Conservation (phyloP, 2,797 vertebrate genomes). For the Characodon lateralis region DNA sequence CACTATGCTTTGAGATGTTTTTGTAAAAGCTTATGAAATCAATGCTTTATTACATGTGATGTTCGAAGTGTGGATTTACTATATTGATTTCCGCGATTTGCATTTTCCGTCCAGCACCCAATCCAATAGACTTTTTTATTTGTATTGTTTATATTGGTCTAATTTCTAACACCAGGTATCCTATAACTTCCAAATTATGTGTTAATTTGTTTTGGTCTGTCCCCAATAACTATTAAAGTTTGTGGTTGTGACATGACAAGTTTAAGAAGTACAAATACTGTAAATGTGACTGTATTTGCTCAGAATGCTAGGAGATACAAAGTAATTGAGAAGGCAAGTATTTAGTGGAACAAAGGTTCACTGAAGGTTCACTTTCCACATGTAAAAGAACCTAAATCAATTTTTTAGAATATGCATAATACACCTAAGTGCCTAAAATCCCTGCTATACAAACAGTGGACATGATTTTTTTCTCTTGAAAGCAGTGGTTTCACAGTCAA, state of each 20-base stretch:
- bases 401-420: background rate
- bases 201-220: background rate
- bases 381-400: background rate
- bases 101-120: background rate
- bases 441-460: constrained; percentile 24
- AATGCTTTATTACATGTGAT: background rate
- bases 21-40: background rate
- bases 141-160: background rate
- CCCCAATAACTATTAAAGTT: background rate
- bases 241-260: background rate
- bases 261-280: background rate
- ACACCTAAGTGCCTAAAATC: background rate
- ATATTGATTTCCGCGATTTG: too few species aligned
- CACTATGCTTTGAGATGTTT: too few species aligned
- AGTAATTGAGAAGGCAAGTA: background rate
- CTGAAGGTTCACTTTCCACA: background rate
- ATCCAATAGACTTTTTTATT: background rate
- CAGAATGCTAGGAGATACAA: background rate
- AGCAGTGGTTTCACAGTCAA: constrained; percentile 12
- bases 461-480: constrained; percentile 21
- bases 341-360: background rate
- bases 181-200: background rate
- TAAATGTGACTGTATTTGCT: background rate
- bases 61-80: background rate
- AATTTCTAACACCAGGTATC: background rate